phyloP scores from a whole-genome alignment of 2,797 vertebrate genomes.

The Acropternis orthonyx region DNA sequence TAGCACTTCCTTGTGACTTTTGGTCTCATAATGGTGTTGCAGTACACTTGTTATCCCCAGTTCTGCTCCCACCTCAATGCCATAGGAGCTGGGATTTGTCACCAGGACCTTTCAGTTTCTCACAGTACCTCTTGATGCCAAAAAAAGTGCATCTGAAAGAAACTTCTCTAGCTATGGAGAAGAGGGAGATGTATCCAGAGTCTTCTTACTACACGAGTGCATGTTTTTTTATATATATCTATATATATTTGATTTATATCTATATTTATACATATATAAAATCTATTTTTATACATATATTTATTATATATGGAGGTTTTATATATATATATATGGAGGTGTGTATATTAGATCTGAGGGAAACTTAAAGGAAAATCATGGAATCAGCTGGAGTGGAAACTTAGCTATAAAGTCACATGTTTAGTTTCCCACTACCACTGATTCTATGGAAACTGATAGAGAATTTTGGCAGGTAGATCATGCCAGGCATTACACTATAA shows the following conservation, averaged over 20 bases:
- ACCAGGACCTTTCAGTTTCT: not conserved
- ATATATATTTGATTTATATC: not conserved
- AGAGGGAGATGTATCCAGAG: not conserved
- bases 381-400: not conserved
- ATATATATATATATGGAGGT: accelerated
- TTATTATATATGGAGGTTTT: not conserved
- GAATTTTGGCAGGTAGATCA: slow-evolving; percentile 6
- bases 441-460: not conserved
- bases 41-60: not conserved
- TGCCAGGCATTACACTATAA: not conserved
- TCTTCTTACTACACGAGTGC: not conserved
- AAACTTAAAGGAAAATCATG: not conserved
- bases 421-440: not conserved
- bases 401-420: not conserved
- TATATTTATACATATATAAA: not conserved
- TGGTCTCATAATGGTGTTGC: not conserved
- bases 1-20: not conserved
- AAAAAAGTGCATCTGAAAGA: not conserved
- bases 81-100: not conserved
- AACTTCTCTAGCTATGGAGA: not conserved
- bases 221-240: no score
- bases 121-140: not conserved
- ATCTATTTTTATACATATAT: not conserved
- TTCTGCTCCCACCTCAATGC: not conserved
- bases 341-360: not conserved